phyloP scores from a whole-genome alignment of 2,113 vertebrate genomes.

The Hippolais icterina region DNA sequence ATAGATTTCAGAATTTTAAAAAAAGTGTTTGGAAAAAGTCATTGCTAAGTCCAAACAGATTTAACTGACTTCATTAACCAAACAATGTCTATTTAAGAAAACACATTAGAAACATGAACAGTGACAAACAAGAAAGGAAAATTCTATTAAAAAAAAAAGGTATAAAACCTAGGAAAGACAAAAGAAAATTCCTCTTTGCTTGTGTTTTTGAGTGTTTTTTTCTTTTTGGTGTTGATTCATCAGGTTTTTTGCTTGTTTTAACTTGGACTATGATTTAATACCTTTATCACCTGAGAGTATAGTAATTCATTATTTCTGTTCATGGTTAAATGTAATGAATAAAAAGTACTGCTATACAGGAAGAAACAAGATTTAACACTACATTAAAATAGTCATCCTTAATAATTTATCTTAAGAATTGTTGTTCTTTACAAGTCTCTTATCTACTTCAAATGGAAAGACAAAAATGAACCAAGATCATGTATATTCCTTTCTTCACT shows the following conservation, averaged over 20 bases:
- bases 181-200: not conserved
- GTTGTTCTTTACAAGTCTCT: not conserved
- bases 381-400: not conserved
- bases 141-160: not conserved
- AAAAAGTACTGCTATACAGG: not conserved
- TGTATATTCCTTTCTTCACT: accelerated
- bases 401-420: not conserved
- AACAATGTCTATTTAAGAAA: constrained; percentile 22
- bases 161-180: not conserved
- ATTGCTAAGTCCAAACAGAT: not conserved
- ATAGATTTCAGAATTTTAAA: not conserved
- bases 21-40: not conserved
- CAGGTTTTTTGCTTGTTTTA: not conserved
- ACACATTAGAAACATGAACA: not conserved
- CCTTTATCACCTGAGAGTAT: not conserved
- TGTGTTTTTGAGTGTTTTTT: accelerated
- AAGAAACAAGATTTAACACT: not conserved
- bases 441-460: not conserved
- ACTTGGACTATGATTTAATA: not conserved
- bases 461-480: not conserved
- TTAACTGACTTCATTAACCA: constrained; percentile 16
- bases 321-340: not conserved
- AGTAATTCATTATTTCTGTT: not conserved
- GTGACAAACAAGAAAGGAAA: not conserved
- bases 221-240: not conserved